Evolutionary conservation across 2,113 vertebrate genomes (phyloP).

Genomic region (Muntiacus muntjak): DNA sequence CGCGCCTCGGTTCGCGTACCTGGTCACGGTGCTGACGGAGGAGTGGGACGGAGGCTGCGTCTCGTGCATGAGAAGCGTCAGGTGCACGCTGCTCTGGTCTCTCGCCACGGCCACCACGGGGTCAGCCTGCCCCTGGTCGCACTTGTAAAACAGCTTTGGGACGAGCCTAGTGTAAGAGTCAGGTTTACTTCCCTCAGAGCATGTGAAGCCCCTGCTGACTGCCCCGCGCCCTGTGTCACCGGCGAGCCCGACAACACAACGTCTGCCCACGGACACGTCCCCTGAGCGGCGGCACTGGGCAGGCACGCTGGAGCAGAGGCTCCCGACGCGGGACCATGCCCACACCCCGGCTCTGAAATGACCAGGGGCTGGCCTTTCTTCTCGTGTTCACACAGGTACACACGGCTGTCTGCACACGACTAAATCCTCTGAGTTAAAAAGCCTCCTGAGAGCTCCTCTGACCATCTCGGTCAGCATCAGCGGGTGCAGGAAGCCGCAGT

Average conservation of each 20-base stretch:
- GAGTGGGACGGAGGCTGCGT: constrained; percentile 93
- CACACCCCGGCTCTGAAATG: neutral
- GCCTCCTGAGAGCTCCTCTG: neutral
- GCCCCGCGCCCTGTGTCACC: too few species aligned
- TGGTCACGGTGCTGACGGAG: constrained; percentile 94
- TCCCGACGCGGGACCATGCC: neutral
- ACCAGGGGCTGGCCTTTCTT: neutral
- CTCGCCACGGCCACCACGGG: constrained; percentile 94
- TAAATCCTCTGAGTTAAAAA: neutral
- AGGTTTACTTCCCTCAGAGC: neutral
- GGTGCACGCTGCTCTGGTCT: constrained; percentile 93
- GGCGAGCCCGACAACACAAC: fast-evolving
- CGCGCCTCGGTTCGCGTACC: constrained; percentile 73
- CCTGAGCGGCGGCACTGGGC: fast-evolving
- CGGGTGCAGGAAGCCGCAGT: too few species aligned
- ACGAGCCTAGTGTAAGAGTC: constrained; percentile 83
- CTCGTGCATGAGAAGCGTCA: constrained; percentile 98
- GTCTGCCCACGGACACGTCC: fast-evolving
- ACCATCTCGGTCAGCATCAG: neutral
- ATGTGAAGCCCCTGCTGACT: fast-evolving
- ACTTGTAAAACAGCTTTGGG: constrained; percentile 92
- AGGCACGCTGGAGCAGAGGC: fast-evolving
- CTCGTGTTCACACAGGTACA: neutral
- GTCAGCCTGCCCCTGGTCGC: constrained; percentile 95
- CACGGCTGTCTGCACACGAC: neutral